Evolutionary conservation across 2,797 vertebrate genomes (phyloP).

Genomic region (Urophycis tenuis): DNA sequence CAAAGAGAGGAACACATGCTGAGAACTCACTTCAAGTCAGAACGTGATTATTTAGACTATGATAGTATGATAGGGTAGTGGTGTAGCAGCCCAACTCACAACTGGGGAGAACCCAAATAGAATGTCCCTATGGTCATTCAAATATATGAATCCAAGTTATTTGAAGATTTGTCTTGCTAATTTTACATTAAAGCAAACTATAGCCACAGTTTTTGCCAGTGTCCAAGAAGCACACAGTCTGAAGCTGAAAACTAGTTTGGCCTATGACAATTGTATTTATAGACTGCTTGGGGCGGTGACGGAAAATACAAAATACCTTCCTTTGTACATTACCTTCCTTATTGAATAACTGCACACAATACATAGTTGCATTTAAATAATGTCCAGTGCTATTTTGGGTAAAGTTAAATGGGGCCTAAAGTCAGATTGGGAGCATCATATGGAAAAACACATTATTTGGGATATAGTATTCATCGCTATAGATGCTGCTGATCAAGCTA

Average conservation of each 20-base stretch:
- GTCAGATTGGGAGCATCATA: not conserved
- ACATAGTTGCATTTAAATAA: no score
- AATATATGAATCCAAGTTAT: not conserved
- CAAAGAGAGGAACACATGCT: not conserved
- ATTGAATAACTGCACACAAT: not conserved
- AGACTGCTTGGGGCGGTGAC: not conserved
- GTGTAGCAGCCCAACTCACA: not conserved
- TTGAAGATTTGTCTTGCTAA: not conserved
- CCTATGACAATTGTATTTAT: not conserved
- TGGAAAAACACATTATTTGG: not conserved
- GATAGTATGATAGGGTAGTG: not conserved
- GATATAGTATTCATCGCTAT: not conserved
- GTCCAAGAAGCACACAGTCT: not conserved
- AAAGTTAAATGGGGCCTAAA: not conserved
- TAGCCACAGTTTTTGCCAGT: not conserved
- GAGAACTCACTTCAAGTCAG: not conserved
- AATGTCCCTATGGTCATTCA: not conserved
- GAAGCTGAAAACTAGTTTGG: not conserved
- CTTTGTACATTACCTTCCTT: no score
- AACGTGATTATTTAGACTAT: not conserved
- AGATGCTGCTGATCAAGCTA: not conserved
- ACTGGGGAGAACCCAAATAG: not conserved
- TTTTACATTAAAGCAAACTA: not conserved
- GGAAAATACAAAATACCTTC: not conserved
- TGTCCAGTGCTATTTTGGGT: not conserved